Base-by-base conservation (phyloP, 2,113 vertebrate species). In the Solea senegalensis region DNA sequence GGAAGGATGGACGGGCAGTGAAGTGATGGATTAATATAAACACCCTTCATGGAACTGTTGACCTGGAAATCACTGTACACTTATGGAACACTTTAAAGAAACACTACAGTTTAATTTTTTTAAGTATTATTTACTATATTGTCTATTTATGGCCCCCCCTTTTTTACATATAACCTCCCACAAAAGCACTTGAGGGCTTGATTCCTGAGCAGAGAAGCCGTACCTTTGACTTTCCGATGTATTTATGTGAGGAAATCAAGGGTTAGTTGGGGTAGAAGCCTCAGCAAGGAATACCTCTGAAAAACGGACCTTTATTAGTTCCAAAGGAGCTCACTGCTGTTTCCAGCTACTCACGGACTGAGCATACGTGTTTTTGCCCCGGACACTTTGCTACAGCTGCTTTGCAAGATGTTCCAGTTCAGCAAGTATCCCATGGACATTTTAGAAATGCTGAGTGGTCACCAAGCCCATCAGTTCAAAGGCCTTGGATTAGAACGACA, bases 381-480 rank as follows among this genome's bases (percentile, higher is more conserved):
- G 75, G 57, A 82, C 71, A 76, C 65, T 69, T 84, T 74, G 79
- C 76, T 76, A 54, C 66, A 62, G 58, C 76, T 65, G 54, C 43
- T 41, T 74, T 85, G 80, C 87, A 85, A 94, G 84, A 95, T 95
- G 94, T 94, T 95, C 44, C 94, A 95, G 70, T 95, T 95, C 85
- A 93, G 93, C 87, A 95, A 94, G 79, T 95, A 94, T 89, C 92
- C 94, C 46, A 93, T 95, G 93, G 94, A 95, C 93, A 94, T 95
- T 86, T 76, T 95, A 65, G 94, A 95, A 74, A 94, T 95, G 94
- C 93, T 95, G 8, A 95, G 93, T 76, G 93, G 94, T 68, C 94
- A 95, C 89, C 94, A 95, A 76, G 92, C 93, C 64, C 94, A 95
- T 82, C 93, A 94, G 75, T 95, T 95, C 85, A 95, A 95, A 76